Evolutionary conservation across 2,888 invertebrate genomes (phyloP).

Genomic region (Eupithecia abbreviata): DNA sequence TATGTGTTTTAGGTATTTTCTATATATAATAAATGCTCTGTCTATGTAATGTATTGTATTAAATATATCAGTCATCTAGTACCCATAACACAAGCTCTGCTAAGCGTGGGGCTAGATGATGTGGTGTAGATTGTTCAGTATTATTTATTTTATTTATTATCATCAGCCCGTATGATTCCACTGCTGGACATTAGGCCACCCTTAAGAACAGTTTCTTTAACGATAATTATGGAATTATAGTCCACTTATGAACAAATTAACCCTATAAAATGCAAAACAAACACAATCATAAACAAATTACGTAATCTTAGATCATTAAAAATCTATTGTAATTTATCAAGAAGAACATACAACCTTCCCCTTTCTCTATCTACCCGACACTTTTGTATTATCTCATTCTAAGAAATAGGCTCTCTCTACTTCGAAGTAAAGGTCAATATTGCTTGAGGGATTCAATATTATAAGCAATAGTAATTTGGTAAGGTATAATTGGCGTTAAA

Average conservation of each 20-base stretch:
- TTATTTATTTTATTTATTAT: too few species aligned
- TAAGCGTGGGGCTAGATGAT: too few species aligned
- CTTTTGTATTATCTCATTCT: background rate
- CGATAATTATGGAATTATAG: slow-evolving; percentile 50
- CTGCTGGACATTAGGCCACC: too few species aligned
- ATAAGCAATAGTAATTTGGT: slow-evolving; percentile 48
- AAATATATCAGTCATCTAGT: too few species aligned
- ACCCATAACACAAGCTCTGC: too few species aligned
- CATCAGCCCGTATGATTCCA: too few species aligned
- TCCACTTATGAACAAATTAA: slow-evolving; percentile 61
- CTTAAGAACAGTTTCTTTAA: background rate
- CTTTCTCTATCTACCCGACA: slow-evolving; percentile 55
- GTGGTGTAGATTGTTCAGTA: too few species aligned
- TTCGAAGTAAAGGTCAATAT: slow-evolving; percentile 47
- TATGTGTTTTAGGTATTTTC: too few species aligned
- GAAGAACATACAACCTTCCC: slow-evolving; percentile 66
- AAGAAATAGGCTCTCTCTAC: slow-evolving; percentile 39
- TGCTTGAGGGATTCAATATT: slow-evolving; percentile 4
- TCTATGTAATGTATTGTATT: too few species aligned
- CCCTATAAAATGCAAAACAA: slow-evolving; percentile 77
- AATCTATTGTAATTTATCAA: slow-evolving; percentile 78
- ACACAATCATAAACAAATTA: slow-evolving; percentile 80
- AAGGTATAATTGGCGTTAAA: slow-evolving; percentile 75
- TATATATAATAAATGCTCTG: too few species aligned
- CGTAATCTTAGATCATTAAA: slow-evolving; percentile 70